phyloP scores from a whole-genome alignment of 2,113 vertebrate species.

The Centrocercus urophasianus region DNA sequence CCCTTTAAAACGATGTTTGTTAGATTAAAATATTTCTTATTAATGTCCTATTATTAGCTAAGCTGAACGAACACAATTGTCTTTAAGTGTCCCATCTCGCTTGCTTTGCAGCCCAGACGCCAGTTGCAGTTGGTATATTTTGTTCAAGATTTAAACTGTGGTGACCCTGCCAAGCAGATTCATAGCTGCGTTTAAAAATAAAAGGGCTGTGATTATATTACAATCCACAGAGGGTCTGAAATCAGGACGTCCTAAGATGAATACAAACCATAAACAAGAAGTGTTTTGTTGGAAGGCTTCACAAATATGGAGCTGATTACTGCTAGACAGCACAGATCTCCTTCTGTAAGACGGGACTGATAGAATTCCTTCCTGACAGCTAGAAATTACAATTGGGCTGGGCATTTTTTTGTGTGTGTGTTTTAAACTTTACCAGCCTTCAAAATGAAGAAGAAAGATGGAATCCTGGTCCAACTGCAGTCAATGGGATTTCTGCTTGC shows the following conservation, averaged over 20 bases:
- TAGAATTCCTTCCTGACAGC: constrained; percentile 57
- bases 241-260: constrained; percentile 31
- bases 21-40: constrained; percentile 32
- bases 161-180: constrained; percentile 51
- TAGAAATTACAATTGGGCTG: constrained; percentile 18
- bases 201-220: constrained; percentile 48
- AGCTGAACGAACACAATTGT: background rate
- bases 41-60: constrained; percentile 16
- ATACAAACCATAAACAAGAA: constrained; percentile 57
- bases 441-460: constrained; percentile 18
- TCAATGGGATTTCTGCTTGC: background rate
- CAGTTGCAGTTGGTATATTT: constrained; percentile 22
- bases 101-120: background rate
- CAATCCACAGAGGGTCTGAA: constrained; percentile 61
- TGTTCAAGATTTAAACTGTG: background rate
- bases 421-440: constrained; percentile 20
- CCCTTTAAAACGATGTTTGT: background rate
- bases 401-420: background rate
- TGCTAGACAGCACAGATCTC: constrained; percentile 40
- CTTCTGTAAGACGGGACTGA: constrained; percentile 47
- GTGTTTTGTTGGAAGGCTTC: constrained; percentile 56
- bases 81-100: background rate
- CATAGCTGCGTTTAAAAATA: constrained; percentile 52
- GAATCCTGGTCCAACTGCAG: constrained; percentile 3
- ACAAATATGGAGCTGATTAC: constrained; percentile 63